phyloP scores from a whole-genome alignment of 2,888 invertebrate species.

The Parochlus steinenii region DNA sequence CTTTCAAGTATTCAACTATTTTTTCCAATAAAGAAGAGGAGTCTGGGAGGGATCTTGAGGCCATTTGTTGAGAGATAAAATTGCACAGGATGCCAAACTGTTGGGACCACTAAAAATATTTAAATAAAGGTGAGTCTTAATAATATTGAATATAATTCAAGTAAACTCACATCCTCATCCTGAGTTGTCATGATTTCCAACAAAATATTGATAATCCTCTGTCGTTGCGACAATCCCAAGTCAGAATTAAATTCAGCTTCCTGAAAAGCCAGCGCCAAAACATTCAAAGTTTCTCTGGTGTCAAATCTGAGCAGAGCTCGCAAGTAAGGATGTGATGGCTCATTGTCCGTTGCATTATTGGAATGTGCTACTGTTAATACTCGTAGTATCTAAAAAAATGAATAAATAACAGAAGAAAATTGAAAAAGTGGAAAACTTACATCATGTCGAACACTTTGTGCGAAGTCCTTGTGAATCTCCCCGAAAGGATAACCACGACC shows the following conservation, averaged over 20 bases:
- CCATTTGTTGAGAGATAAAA: constrained; percentile 47
- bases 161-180: constrained; percentile 42
- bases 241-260: constrained; percentile 62
- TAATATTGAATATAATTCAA: constrained; percentile 8
- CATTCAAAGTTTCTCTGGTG: constrained; percentile 70
- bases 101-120: constrained; percentile 24
- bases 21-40: constrained; percentile 36
- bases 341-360: constrained; percentile 39
- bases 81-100: constrained; percentile 43
- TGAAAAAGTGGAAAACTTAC: constrained; percentile 13
- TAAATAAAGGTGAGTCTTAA: neutral
- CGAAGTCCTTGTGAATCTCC: constrained; percentile 43
- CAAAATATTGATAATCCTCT: constrained; percentile 61
- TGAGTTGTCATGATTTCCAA: constrained; percentile 53
- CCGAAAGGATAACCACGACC: constrained; percentile 70
- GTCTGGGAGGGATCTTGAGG: constrained; percentile 28
- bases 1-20: constrained; percentile 42
- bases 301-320: constrained; percentile 64
- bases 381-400: constrained; percentile 33
- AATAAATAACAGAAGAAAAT: neutral
- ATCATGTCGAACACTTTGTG: constrained; percentile 53
- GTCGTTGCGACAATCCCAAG: constrained; percentile 51
- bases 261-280: constrained; percentile 67
- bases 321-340: constrained; percentile 52
- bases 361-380: constrained; percentile 53